Percentiles rank a stretch among this genome's conserved stretches.
Evolutionary conservation across 2,888 invertebrate genomes (phyloP).

Genomic region (Aquatica leii): DNA sequence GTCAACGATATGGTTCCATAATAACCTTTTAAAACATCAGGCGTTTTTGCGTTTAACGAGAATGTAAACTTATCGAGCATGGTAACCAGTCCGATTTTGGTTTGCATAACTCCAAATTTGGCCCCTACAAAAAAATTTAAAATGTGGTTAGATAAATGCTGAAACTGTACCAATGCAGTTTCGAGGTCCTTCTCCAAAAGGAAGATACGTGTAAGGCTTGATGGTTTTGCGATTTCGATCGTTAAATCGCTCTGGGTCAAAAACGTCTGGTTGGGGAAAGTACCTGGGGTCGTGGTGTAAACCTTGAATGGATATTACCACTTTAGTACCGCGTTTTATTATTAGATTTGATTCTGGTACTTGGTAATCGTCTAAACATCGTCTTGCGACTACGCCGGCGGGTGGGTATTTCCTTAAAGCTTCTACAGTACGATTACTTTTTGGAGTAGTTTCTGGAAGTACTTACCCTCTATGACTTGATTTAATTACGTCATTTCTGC

Average conservation of each 20-base stretch:
- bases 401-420: slow-evolving; percentile 50
- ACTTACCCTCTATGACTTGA: slow-evolving; percentile 56
- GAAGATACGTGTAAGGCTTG: slow-evolving; percentile 55
- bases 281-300: slow-evolving; percentile 37
- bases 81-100: slow-evolving; percentile 44
- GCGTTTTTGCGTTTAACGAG: slow-evolving; percentile 41
- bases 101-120: slow-evolving; percentile 47
- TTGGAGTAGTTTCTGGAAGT: slow-evolving; percentile 4
- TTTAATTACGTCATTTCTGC: slow-evolving; percentile 62
- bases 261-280: slow-evolving; percentile 22
- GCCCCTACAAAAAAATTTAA: slow-evolving; percentile 33
- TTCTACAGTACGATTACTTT: slow-evolving; percentile 39
- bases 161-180: slow-evolving; percentile 67
- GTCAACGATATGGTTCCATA: slow-evolving; percentile 28
- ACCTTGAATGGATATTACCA: slow-evolving; percentile 46
- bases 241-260: slow-evolving; percentile 22
- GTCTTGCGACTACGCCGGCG: slow-evolving; percentile 44
- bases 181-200: slow-evolving; percentile 67
- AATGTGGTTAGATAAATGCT: too few relatives aligned
- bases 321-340: slow-evolving; percentile 43
- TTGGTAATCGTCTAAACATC: slow-evolving; percentile 44
- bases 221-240: neutral
- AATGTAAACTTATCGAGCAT: slow-evolving; percentile 43
- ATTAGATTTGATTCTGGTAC: slow-evolving; percentile 46
- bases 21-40: slow-evolving; percentile 39